phyloP scores from a whole-genome alignment of 37 sponge, comb jelly and placozoan genomes.

The Petrosia ficiformis region DNA sequence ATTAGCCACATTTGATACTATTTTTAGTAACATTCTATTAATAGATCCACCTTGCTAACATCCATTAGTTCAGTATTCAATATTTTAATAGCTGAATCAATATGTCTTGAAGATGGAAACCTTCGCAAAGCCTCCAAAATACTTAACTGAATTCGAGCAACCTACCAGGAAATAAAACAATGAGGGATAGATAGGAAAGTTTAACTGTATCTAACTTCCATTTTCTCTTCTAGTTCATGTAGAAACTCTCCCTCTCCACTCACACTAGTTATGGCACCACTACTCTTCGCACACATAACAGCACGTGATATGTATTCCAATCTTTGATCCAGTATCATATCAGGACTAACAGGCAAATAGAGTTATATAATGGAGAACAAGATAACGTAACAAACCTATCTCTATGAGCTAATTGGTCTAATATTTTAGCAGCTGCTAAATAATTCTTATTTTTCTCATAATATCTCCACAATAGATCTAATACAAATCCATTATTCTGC shows the following conservation, averaged over 20 bases:
- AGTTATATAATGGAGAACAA: neutral
- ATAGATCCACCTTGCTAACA: constrained; percentile 72
- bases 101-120: constrained; percentile 17
- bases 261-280: constrained; percentile 42
- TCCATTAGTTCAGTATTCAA: constrained; percentile 81
- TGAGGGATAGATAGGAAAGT: neutral
- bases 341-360: constrained; percentile 7
- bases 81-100: constrained; percentile 25
- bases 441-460: constrained; percentile 90
- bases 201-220: constrained; percentile 70
- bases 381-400: constrained; percentile 40
- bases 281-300: constrained; percentile 95
- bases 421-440: constrained; percentile 83
- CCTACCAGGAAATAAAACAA: constrained; percentile 41
- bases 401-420: constrained; percentile 77
- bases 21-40: too few relatives aligned
- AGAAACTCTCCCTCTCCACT: constrained; percentile 79
- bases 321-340: constrained; percentile 68
- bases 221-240: constrained; percentile 92
- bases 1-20: too few relatives aligned
- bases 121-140: constrained; percentile 39
- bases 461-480: constrained; percentile 89
- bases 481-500: constrained; percentile 22
- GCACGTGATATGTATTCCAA: constrained; percentile 95
- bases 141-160: constrained; percentile 78